These are phyloP conservation scores for Coelogynopora nodosa DNA, from an alignment of 2,888 invertebrate species.

Conservation along the genomic window DNA sequence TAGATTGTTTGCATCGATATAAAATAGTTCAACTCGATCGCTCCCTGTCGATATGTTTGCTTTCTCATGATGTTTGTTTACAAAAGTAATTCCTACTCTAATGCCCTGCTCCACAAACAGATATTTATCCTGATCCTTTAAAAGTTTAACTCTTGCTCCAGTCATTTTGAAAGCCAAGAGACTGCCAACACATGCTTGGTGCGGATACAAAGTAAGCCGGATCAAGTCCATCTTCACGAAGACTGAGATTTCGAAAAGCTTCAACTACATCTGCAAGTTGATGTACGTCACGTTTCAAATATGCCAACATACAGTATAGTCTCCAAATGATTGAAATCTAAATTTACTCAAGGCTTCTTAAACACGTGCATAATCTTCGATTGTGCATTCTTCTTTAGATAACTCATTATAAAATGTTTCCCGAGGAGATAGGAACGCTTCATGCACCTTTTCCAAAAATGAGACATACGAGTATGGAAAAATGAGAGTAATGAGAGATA, in stretches of 20 bases:
- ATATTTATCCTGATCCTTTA: neutral
- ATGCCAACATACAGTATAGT: neutral
- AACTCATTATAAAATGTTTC: too few species aligned
- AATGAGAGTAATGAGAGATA: too few species aligned
- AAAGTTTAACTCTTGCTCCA: neutral
- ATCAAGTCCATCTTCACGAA: neutral
- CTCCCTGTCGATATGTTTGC: neutral
- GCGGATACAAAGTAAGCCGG: neutral
- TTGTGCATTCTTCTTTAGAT: too few species aligned
- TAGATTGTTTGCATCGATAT: constrained; percentile 5
- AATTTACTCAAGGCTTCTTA: neutral
- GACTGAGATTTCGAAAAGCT: neutral
- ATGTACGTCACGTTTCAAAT: neutral
- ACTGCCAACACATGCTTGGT: neutral
- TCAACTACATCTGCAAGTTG: neutral
- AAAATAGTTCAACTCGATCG: neutral
- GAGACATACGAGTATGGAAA: too few species aligned
- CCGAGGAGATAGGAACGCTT: too few species aligned
- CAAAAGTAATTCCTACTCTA: neutral
- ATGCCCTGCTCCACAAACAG: neutral
- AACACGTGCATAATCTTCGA: too few species aligned
- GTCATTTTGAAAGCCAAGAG: neutral
- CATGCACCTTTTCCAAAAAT: too few species aligned
- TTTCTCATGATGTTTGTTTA: neutral
- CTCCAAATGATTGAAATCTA: neutral